Conservation (phyloP, 2,888 invertebrate species). For the Euzetes globulus region DNA sequence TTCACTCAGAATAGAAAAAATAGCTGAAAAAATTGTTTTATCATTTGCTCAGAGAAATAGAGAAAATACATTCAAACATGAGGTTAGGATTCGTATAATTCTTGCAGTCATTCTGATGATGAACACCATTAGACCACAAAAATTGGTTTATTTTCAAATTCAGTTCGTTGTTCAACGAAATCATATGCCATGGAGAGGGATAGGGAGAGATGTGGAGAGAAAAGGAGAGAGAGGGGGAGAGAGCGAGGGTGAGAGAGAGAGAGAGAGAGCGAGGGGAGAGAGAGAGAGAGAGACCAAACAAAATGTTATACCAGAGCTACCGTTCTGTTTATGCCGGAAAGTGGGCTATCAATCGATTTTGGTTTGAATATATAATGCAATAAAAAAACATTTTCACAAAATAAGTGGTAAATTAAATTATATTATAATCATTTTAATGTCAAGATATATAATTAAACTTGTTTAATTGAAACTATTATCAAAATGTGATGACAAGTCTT, state of each 20-base stretch:
- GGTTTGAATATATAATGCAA: neutral
- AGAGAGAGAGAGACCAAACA: neutral
- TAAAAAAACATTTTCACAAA: neutral
- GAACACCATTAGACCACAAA: neutral
- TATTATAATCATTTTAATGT: no score
- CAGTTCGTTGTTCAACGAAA: conserved; percentile 1
- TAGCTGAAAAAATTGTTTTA: neutral
- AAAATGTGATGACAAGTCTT: no score
- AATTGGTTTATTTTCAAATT: conserved; percentile 10
- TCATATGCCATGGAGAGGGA: neutral
- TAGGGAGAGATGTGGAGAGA: neutral
- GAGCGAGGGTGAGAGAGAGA: neutral
- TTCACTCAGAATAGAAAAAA: neutral
- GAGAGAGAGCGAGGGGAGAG: neutral
- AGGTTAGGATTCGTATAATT: neutral
- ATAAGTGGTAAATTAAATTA: no score
- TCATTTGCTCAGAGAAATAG: neutral
- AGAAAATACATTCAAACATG: neutral
- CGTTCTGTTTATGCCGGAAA: neutral
- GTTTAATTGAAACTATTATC: no score
- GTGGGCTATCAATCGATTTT: conserved; percentile 11
- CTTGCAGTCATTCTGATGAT: no score
- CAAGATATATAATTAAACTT: no score
- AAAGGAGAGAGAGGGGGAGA: neutral
- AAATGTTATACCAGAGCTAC: neutral